These are phyloP conservation scores for Pissodes strobi DNA, from an alignment of 1,140 invertebrate species.

Conservation along the genomic window DNA sequence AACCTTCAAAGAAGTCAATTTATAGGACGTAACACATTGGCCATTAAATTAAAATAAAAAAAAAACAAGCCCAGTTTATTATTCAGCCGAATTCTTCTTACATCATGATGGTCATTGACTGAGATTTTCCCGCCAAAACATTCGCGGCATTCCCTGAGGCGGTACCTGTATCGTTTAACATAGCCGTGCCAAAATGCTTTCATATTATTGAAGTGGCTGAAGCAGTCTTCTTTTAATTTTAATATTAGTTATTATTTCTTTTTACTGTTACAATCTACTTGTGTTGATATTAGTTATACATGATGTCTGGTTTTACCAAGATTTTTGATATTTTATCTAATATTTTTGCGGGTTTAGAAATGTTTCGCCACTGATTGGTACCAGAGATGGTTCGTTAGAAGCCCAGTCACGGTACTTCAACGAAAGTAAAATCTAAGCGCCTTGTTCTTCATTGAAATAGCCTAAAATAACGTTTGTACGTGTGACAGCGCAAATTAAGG, in stretches of 20 bases:
- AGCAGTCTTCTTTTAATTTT: too few species aligned
- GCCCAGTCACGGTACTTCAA: conserved; percentile 30
- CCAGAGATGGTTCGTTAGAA: conserved; percentile 28
- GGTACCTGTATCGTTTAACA: conserved; percentile 37
- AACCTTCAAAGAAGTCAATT: conserved; percentile 21
- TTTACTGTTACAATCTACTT: too few species aligned
- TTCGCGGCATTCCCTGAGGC: conserved; percentile 34
- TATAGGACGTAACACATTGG: conserved; percentile 23
- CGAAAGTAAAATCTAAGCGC: conserved; percentile 37
- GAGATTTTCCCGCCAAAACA: conserved; percentile 38
- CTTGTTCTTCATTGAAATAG: conserved; percentile 27
- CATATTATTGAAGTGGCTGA: too few species aligned
- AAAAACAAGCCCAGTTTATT: conserved; percentile 32
- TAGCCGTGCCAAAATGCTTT: conserved; percentile 17
- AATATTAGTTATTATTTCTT: too few species aligned
- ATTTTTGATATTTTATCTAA: too few species aligned
- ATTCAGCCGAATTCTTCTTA: conserved; percentile 36
- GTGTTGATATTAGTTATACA: too few species aligned
- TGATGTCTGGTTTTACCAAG: too few species aligned
- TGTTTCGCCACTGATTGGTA: conserved; percentile 26
- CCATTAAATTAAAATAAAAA: conserved; percentile 25
- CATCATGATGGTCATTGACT: conserved; percentile 36
- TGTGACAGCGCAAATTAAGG: not conserved
- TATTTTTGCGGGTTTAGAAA: too few species aligned
- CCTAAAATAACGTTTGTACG: conserved; percentile 17